phyloP scores from a whole-genome alignment of 2,797 vertebrate genomes.

The Echiichthys vipera region DNA sequence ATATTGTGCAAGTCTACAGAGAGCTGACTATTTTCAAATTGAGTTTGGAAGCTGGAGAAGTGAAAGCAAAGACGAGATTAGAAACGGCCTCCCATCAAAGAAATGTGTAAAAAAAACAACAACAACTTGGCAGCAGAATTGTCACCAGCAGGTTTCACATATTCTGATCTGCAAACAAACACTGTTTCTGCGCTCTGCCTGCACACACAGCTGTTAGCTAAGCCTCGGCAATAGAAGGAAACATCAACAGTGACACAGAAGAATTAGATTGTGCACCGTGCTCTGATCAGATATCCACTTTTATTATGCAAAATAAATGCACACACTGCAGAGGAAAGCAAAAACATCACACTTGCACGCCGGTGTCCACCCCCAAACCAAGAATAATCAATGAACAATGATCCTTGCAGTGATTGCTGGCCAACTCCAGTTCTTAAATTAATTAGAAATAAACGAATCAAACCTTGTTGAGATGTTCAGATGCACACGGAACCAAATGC shows the following conservation, averaged over 20 bases:
- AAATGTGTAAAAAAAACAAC: constrained; percentile 25
- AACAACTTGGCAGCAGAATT: constrained; percentile 27
- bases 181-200: constrained; percentile 10
- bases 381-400: constrained; percentile 41
- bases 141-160: constrained; percentile 36
- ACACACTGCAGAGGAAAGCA: constrained; percentile 1
- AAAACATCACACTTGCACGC: constrained; percentile 18
- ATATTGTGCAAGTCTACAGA: constrained; percentile 18
- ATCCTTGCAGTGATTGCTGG: constrained; percentile 33
- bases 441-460: constrained; percentile 65
- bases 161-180: constrained; percentile 21
- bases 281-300: constrained; percentile 56
- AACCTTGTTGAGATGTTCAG: constrained; percentile 34
- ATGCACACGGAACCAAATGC: constrained; percentile 33
- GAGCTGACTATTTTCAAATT: constrained; percentile 38
- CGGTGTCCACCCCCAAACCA: constrained; percentile 5
- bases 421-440: constrained; percentile 49
- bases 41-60: constrained; percentile 18
- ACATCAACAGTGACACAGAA: constrained; percentile 43
- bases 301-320: constrained; percentile 56
- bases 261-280: constrained; percentile 49
- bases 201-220: constrained; percentile 39
- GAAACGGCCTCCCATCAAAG: constrained; percentile 42
- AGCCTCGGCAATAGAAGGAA: constrained; percentile 29
- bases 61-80: constrained; percentile 46